Conservation (phyloP, 2,113 vertebrate genomes). For the Ceyx cyanopectus region DNA sequence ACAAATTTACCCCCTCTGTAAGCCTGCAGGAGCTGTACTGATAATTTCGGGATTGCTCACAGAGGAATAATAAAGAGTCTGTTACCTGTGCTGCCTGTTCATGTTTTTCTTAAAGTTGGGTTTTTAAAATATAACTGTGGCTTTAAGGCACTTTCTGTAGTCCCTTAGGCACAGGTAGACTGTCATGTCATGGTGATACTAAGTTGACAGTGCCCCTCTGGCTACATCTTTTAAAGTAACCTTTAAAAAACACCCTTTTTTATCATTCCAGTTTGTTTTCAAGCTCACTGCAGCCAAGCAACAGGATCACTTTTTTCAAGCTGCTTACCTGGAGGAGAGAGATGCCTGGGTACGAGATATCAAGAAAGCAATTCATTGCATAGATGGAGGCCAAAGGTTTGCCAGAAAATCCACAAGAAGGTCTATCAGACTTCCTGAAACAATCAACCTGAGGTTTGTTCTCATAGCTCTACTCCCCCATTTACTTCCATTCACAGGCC, state of each 20-base stretch:
- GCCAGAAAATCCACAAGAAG: constrained; percentile 92
- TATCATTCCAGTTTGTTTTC: constrained; percentile 87
- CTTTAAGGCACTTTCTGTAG: neutral
- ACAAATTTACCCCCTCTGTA: neutral
- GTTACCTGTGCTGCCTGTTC: neutral
- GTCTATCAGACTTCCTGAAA: constrained; percentile 90
- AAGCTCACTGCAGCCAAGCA: constrained; percentile 88
- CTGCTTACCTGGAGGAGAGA: constrained; percentile 90
- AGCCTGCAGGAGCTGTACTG: neutral
- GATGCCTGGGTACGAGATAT: constrained; percentile 94
- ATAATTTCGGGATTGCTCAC: accelerated
- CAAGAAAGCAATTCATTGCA: constrained; percentile 84
- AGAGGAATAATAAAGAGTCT: neutral
- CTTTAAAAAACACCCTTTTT: neutral
- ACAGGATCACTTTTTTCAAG: constrained; percentile 96
- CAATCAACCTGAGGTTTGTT: constrained; percentile 88
- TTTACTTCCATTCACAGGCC: neutral
- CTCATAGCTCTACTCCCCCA: neutral
- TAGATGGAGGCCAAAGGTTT: constrained; percentile 90
- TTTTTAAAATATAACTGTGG: neutral
- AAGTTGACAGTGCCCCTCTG: neutral
- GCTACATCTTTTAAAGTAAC: neutral
- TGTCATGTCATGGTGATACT: neutral
- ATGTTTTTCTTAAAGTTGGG: neutral
- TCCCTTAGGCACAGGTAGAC: neutral